Conservation (phyloP, 2,797 vertebrate species). For the Mus caroli region DNA sequence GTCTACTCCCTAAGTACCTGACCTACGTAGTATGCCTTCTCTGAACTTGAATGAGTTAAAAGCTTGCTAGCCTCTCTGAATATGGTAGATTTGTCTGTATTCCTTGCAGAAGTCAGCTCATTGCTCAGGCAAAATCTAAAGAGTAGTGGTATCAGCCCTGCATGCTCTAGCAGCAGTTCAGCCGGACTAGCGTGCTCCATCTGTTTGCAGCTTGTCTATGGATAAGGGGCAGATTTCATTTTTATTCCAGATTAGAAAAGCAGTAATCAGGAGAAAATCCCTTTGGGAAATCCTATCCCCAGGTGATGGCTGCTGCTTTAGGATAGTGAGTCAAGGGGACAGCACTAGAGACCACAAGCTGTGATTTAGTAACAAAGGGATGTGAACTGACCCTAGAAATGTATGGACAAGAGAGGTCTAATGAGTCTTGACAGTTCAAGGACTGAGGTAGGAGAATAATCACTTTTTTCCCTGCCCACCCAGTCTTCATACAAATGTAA, state of each 20-base stretch:
- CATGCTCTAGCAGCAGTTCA: background rate
- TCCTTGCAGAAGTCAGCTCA: constrained; percentile 40
- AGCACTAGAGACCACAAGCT: constrained; percentile 50
- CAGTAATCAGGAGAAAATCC: constrained; percentile 56
- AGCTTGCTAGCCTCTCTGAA: background rate
- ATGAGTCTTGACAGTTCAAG: constrained; percentile 89
- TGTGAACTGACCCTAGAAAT: constrained; percentile 81
- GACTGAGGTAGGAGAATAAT: constrained; percentile 86
- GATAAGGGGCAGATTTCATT: background rate
- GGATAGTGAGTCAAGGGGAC: background rate
- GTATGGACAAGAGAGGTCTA: constrained; percentile 84
- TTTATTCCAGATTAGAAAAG: constrained; percentile 63
- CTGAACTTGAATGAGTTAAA: background rate
- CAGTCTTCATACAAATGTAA: constrained; percentile 90
- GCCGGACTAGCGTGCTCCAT: background rate
- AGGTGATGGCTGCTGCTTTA: constrained; percentile 62
- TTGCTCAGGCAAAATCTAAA: constrained; percentile 6
- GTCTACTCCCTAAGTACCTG: constrained; percentile 8
- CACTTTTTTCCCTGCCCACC: constrained; percentile 87
- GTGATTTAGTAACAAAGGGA: constrained; percentile 78
- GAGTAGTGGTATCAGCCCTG: background rate
- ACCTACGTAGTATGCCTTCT: background rate
- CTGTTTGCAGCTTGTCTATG: constrained; percentile 44
- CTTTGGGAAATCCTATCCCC: constrained; percentile 64
- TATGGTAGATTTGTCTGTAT: background rate